phyloP scores from a whole-genome alignment of 1,140 invertebrate species.

The Macrotrachela quadricornifera region DNA sequence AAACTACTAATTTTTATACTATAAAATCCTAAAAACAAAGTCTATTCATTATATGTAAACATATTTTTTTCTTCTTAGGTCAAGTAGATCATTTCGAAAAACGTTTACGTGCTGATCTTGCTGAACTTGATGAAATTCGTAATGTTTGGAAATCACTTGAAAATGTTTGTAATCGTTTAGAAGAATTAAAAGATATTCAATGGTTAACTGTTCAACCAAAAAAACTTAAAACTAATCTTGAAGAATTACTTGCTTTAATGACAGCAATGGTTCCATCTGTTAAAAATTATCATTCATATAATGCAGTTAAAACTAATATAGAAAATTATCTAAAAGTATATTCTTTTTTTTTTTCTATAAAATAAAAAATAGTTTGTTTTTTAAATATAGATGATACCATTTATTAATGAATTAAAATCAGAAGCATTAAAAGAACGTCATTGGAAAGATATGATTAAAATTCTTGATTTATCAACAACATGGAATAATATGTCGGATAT shows the following conservation, averaged over 20 bases:
- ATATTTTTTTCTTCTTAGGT: too few relatives aligned
- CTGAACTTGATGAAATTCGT: constrained; percentile 42
- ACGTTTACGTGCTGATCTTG: constrained; percentile 48
- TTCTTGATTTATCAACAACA: constrained; percentile 71
- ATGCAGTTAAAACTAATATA: constrained; percentile 78
- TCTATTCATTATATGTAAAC: too few relatives aligned
- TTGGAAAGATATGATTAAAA: constrained; percentile 87
- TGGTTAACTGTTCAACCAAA: constrained; percentile 92
- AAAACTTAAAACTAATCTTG: constrained; percentile 75
- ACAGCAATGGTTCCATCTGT: constrained; percentile 71
- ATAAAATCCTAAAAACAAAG: too few relatives aligned
- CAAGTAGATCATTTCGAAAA: too few relatives aligned
- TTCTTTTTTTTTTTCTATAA: too few relatives aligned
- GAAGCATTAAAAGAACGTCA: constrained; percentile 97
- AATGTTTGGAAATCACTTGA: constrained; percentile 77
- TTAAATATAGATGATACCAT: constrained; percentile 54
- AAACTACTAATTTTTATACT: too few relatives aligned
- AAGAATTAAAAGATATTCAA: constrained; percentile 86
- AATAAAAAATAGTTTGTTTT: too few relatives aligned
- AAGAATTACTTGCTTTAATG: constrained; percentile 82
- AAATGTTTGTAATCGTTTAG: constrained; percentile 86
- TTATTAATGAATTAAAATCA: constrained; percentile 89
- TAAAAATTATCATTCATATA: constrained; percentile 85
- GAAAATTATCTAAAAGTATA: constrained; percentile 76
- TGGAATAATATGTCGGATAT: constrained; percentile 56